Evolutionary conservation across 2,797 vertebrate genomes (phyloP).

Genomic region (Cetoscarus ocellatus): DNA sequence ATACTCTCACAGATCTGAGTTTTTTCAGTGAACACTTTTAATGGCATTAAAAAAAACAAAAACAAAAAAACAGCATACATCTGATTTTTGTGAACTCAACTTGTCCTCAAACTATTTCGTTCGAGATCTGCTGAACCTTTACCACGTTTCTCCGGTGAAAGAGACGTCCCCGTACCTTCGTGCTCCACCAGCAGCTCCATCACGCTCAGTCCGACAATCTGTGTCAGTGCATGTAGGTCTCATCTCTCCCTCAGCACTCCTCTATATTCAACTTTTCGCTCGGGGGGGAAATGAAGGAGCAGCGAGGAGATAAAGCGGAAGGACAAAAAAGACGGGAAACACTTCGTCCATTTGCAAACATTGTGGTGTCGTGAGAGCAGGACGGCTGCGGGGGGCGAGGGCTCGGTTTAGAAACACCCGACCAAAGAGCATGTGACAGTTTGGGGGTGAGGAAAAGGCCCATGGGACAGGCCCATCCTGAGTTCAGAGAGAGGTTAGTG

Average conservation of each 20-base stretch:
- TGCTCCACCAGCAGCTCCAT: background rate
- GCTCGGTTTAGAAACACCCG: conserved; percentile 16
- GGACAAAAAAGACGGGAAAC: conserved; percentile 1
- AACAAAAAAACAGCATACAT: too few relatives aligned
- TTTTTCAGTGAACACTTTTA: too few relatives aligned
- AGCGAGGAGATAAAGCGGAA: background rate
- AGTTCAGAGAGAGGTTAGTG: conserved; percentile 79
- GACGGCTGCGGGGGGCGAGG: background rate
- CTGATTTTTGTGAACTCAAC: too few relatives aligned
- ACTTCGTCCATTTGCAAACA: conserved; percentile 20
- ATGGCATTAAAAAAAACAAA: too few relatives aligned
- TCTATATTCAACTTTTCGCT: background rate
- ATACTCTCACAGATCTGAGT: too few relatives aligned
- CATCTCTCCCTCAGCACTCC: background rate
- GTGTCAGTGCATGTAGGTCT: background rate
- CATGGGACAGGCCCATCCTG: conserved; percentile 56
- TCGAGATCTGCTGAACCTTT: too few relatives aligned
- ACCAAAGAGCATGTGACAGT: conserved; percentile 67
- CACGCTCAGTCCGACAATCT: too few relatives aligned
- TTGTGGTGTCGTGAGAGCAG: background rate
- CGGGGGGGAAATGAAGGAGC: background rate
- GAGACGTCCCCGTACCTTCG: background rate
- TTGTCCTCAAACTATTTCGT: too few relatives aligned
- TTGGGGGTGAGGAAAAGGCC: conserved; percentile 65
- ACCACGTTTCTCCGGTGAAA: background rate